Evolutionary conservation across 2,888 invertebrate species (phyloP), one percentile per base, ranked within the genome.

Genomic region (Keiferia lycopersicella): DNA sequence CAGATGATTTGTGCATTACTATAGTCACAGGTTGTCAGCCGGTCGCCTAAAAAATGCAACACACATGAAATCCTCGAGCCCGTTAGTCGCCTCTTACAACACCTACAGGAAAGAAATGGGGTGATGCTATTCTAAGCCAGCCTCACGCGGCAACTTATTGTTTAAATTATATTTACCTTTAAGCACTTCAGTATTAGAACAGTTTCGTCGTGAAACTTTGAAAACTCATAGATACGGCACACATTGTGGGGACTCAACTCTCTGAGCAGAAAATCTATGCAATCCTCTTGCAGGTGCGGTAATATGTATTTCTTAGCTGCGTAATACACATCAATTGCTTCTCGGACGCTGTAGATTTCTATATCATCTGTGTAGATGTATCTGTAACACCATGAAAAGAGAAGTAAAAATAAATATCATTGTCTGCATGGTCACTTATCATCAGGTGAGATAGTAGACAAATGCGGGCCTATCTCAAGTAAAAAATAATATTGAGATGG

Each of bases 171-270:
- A 34, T 34, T n/a, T 45, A 45, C 45, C 39, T 18, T 38, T 41
- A 60, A 3, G 1, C 45, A 20, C 6, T n/a, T 14, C 11, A 8
- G 16, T 38, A 38, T 26, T 6, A 58, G 34, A 10, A 38, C 38
- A n/a, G 1, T 45, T 8, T 60, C 26, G 7, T 60, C 60, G 12
- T 45, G 45, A 14, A 60, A n/a, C 14, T 2, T 10, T 18, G 60
- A 22, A 22, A 60, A 22, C 38, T 60, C 60, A n/a, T 60, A 60
- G 18, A 45, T 45, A 6, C 60, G 60, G 45, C 60, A 60, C 0
- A 34, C 60, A 16, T 60, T 22, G 45, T 60, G 45, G 10, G 60
- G 41, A 11, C 45, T 45, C 22, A 60, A n/a, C n/a, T 60, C 45
- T 14, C 26, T 45, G 3, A 45, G 45, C 0, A 45, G 45, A 4